phyloP scores from a whole-genome alignment of 2,888 invertebrate species.

The Mimas tiliae region DNA sequence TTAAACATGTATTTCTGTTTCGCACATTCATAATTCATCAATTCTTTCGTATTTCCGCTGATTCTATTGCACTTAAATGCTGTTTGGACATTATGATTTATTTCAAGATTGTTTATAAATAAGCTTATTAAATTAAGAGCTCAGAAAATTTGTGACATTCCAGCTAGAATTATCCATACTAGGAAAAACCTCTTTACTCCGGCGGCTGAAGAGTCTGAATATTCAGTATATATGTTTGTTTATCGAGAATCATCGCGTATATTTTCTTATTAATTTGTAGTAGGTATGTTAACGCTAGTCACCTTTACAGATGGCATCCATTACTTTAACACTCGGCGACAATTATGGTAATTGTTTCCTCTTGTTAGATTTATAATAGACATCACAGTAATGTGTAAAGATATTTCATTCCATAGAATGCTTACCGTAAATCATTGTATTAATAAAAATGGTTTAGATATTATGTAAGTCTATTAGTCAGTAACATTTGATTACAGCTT shows the following conservation, averaged over 20 bases:
- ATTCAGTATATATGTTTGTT: too few species aligned
- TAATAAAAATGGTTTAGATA: background rate
- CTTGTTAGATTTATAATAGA: background rate
- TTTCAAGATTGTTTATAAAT: too few species aligned
- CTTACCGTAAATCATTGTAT: background rate
- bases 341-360: constrained; percentile 15
- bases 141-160: too few species aligned
- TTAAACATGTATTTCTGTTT: constrained; percentile 1
- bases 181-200: too few species aligned
- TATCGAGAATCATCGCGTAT: too few species aligned
- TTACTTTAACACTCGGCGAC: background rate
- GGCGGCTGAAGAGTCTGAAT: too few species aligned
- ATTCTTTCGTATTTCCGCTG: background rate
- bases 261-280: background rate
- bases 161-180: too few species aligned
- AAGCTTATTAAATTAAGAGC: background rate
- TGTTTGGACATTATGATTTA: too few species aligned
- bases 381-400: background rate
- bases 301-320: constrained; percentile 5
- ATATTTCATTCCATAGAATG: too few species aligned
- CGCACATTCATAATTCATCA: background rate
- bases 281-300: background rate
- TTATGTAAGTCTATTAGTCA: background rate
- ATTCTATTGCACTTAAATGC: too few species aligned
- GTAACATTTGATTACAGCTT: too few species aligned